Conservation (phyloP, 1,140 invertebrate species). For the Metopolophium dirhodum region DNA sequence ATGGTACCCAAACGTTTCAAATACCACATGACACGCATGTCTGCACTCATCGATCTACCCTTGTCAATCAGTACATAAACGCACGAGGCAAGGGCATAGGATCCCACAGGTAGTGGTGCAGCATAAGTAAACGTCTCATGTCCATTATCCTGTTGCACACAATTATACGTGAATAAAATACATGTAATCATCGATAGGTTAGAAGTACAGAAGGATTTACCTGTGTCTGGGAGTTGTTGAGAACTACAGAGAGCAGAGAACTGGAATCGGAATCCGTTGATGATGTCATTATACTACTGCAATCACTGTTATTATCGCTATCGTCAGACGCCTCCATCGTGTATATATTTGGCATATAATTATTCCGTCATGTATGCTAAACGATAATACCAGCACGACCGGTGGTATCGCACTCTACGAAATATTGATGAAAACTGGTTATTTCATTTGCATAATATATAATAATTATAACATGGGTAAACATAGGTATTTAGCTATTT, state of each 20-base stretch:
- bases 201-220: neutral
- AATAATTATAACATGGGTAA: neutral
- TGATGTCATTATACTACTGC: neutral
- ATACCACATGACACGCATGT: conserved; percentile 48
- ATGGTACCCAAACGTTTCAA: conserved; percentile 37
- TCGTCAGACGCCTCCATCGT: neutral
- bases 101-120: neutral
- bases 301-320: neutral
- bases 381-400: neutral
- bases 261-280: neutral
- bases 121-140: neutral
- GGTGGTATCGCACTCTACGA: neutral
- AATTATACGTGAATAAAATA: neutral
- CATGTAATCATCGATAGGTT: neutral
- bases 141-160: neutral
- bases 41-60: neutral
- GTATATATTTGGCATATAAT: neutral
- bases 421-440: neutral
- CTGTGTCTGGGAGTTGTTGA: neutral
- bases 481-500: neutral
- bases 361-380: neutral
- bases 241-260: neutral
- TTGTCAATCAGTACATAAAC: conserved; percentile 38
- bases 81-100: neutral
- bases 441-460: neutral